Percentiles rank a stretch among this genome's conserved stretches.
These are phyloP conservation scores for Diabrotica undecimpunctata DNA, from an alignment of 1,140 invertebrate genomes.

Conservation along the genomic window DNA sequence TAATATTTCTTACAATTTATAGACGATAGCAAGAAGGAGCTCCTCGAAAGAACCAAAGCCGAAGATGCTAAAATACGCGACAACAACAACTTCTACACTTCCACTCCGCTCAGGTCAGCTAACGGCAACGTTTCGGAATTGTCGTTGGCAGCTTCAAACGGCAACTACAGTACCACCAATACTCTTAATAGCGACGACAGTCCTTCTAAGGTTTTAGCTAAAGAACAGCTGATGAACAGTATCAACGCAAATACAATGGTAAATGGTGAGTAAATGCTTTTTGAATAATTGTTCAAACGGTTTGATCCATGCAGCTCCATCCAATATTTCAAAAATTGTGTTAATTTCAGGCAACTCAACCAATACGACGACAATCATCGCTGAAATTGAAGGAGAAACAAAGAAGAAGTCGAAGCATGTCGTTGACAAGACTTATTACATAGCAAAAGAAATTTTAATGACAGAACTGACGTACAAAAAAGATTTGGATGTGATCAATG, in stretches of 20 bases:
- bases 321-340: no score
- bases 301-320: no score
- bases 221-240: conserved; percentile 41
- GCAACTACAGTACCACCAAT: conserved; percentile 24
- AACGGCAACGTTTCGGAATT: conserved; percentile 37
- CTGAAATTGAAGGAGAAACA: conserved; percentile 45
- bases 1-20: conserved; percentile 12
- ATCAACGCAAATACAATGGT: conserved; percentile 36
- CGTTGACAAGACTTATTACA: conserved; percentile 82
- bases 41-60: conserved; percentile 23
- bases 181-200: conserved; percentile 35
- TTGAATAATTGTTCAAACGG: no score
- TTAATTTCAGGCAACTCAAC: conserved; percentile 11
- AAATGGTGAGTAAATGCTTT: conserved; percentile 20
- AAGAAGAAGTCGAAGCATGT: conserved; percentile 37
- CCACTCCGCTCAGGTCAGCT: conserved; percentile 31
- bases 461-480: conserved; percentile 94
- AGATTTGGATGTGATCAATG: conserved; percentile 87
- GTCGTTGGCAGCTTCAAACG: conserved; percentile 32
- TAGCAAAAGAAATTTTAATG: conserved; percentile 92
- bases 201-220: conserved; percentile 32
- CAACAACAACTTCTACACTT: conserved; percentile 41
- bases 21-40: conserved; percentile 32
- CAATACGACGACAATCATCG: conserved; percentile 39
- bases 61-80: conserved; percentile 26